Evolutionary conservation across 2,888 invertebrate genomes (phyloP).

Genomic region (Tanytarsus gracilentus): DNA sequence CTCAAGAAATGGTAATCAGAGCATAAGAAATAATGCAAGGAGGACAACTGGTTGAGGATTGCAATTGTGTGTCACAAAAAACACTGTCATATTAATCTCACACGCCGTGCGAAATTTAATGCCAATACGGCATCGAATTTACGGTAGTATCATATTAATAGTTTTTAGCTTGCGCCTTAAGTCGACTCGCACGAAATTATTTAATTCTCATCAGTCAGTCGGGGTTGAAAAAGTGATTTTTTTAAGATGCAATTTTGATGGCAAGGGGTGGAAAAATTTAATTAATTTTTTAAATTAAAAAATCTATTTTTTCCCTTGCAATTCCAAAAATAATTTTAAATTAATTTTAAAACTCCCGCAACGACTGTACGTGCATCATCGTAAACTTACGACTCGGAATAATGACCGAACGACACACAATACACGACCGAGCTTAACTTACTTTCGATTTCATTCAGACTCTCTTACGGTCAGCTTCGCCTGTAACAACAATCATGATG

Average conservation of each 20-base stretch:
- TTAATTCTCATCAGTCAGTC: too few relatives aligned
- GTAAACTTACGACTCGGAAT: too few relatives aligned
- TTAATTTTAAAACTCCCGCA: neutral
- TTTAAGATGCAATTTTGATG: too few relatives aligned
- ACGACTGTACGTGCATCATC: neutral
- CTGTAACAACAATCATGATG: too few relatives aligned
- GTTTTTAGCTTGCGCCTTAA: neutral
- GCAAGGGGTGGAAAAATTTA: too few relatives aligned
- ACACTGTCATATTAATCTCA: conserved; percentile 1
- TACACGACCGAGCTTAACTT: neutral
- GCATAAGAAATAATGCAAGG: neutral
- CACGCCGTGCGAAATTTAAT: conserved; percentile 5
- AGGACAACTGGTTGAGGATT: neutral
- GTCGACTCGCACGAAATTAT: conserved; percentile 18
- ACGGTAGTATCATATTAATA: conserved; percentile 19
- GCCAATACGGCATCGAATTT: conserved; percentile 9
- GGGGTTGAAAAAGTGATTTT: too few relatives aligned
- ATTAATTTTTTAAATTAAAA: too few relatives aligned
- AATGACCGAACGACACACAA: conserved; percentile 5
- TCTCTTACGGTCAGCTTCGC: neutral
- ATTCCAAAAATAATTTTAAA: too few relatives aligned
- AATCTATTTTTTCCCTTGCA: too few relatives aligned
- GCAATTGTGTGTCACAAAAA: conserved; percentile 19
- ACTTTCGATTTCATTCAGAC: conserved; percentile 27
- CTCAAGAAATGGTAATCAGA: conserved; percentile 14